These are phyloP conservation scores for Dryadula phaetusa DNA, from an alignment of 2,888 invertebrate genomes.

Conservation along the genomic window DNA sequence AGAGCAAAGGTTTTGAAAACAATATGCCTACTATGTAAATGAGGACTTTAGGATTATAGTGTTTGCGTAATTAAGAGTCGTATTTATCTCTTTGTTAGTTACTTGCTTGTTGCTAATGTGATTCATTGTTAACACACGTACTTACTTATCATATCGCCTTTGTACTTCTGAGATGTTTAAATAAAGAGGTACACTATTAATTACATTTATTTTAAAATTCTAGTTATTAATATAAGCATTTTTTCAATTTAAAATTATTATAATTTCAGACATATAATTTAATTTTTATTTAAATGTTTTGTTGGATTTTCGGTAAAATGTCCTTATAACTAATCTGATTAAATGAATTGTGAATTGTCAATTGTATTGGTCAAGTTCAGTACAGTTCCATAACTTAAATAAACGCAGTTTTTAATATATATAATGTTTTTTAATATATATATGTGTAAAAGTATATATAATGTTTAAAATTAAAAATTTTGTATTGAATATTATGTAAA, in stretches of 20 bases:
- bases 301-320: too few species aligned
- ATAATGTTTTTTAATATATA: too few species aligned
- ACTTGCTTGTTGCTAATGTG: conserved; percentile 45
- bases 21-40: conserved; percentile 67
- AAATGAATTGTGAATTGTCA: too few species aligned
- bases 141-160: conserved; percentile 25
- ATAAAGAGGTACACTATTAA: background rate
- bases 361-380: too few species aligned
- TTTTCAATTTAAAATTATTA: background rate
- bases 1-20: conserved; percentile 35
- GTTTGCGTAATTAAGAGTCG: conserved; percentile 52
- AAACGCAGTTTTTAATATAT: too few species aligned
- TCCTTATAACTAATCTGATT: too few species aligned
- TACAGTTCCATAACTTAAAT: too few species aligned
- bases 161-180: conserved; percentile 22
- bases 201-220: background rate
- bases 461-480: too few species aligned
- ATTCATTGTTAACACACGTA: conserved; percentile 40
- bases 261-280: background rate
- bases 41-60: conserved; percentile 63
- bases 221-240: background rate
- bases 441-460: too few species aligned
- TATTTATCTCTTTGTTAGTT: conserved; percentile 50
- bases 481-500: too few species aligned
- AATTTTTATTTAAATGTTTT: background rate